Evolutionary conservation across 2,797 vertebrate genomes (phyloP).

Genomic region (Miichthys miiuy): DNA sequence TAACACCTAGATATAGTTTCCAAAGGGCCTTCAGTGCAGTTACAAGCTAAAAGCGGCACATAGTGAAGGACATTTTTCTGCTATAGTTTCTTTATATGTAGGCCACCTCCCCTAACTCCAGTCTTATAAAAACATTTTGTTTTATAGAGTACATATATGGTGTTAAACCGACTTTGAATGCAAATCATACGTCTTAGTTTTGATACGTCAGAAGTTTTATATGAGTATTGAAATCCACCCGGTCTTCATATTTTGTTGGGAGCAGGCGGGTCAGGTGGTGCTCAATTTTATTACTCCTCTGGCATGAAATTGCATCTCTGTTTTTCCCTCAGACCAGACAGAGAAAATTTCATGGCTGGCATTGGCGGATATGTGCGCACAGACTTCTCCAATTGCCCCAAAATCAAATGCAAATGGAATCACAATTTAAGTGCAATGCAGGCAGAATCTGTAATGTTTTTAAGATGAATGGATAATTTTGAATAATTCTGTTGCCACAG

Average conservation of each 20-base stretch:
- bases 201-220: slow-evolving; percentile 16
- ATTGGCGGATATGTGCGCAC: slow-evolving; percentile 6
- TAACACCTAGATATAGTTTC: slow-evolving; percentile 44
- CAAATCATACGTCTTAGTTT: too few species aligned
- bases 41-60: slow-evolving; percentile 42
- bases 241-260: slow-evolving; percentile 7
- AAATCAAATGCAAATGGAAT: slow-evolving; percentile 57
- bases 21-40: slow-evolving; percentile 25
- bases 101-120: slow-evolving; percentile 24
- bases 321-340: slow-evolving; percentile 55
- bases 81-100: slow-evolving; percentile 35
- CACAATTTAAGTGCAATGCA: slow-evolving; percentile 44
- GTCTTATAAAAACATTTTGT: neutral
- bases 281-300: slow-evolving; percentile 63
- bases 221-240: slow-evolving; percentile 16
- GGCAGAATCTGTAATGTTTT: slow-evolving; percentile 45
- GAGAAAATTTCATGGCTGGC: slow-evolving; percentile 54
- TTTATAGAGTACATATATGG: neutral
- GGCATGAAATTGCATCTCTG: slow-evolving; percentile 70
- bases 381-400: slow-evolving; percentile 17
- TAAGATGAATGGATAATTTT: slow-evolving; percentile 58
- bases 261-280: slow-evolving; percentile 37
- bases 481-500: slow-evolving; percentile 61
- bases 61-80: slow-evolving; percentile 45
- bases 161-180: neutral